Evolutionary conservation across 2,113 vertebrate species (phyloP).

Genomic region (Amazona guildingii): DNA sequence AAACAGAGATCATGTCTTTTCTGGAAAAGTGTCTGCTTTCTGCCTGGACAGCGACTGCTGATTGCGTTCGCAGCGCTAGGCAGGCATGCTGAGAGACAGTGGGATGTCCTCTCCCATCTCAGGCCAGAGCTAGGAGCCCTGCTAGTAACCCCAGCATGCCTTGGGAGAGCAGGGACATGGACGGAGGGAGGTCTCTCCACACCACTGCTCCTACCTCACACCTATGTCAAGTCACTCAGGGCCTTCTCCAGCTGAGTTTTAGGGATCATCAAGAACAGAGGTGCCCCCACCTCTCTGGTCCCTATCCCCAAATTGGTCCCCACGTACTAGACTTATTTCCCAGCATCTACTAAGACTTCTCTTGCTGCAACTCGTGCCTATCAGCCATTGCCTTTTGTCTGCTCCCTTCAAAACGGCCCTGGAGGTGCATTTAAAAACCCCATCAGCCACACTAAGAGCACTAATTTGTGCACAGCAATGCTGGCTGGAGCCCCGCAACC

Average conservation of each 20-base stretch:
- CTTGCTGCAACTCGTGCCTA: background rate
- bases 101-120: background rate
- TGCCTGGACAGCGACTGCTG: background rate
- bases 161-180: background rate
- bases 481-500: background rate
- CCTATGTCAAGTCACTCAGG: background rate
- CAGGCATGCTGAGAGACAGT: background rate
- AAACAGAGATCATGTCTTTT: background rate
- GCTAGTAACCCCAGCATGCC: background rate
- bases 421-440: background rate
- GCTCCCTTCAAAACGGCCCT: background rate
- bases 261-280: background rate
- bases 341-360: background rate
- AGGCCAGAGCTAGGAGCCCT: background rate
- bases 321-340: background rate
- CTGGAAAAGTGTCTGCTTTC: slow-evolving; percentile 8
- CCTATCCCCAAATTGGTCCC: background rate
- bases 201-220: background rate
- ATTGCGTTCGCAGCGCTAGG: background rate
- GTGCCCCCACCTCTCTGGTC: background rate
- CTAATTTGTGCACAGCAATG: background rate
- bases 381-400: background rate
- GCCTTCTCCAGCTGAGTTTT: background rate
- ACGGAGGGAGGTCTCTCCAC: background rate
- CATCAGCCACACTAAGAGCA: background rate